Evolutionary conservation across 2,888 invertebrate species (phyloP), one percentile per base, ranked within the genome.

Genomic region (Megalurothrips usitatus): DNA sequence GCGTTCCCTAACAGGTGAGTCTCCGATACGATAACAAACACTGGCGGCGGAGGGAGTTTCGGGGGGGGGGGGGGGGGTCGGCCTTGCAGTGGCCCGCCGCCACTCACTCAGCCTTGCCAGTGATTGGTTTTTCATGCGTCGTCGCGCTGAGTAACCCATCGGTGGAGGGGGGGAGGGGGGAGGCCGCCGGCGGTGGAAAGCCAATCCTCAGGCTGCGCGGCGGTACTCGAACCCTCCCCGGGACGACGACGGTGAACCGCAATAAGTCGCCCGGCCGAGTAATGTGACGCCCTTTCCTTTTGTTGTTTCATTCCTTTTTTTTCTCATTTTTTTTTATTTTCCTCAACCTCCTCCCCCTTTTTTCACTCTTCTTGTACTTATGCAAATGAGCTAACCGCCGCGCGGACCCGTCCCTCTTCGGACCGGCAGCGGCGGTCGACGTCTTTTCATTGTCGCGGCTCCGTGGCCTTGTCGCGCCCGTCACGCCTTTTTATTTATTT

Each of bases 381-480:
- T 75, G 68, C 68, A 75, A 75, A 75, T 75, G 68, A 75, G 68
- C 26, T 75, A 26, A 75, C 19, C 58, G 19, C 17, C 58, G 58
- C n/a, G 58, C 19, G 52, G 52, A 14, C 14, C 12, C 52, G 52
- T 52, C 52, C 52, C 52, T 52, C 52, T 52, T 58, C 58, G 58
- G 58, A 58, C n/a, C 58, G 58, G 58, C 58, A 6, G 68, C 23
- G 23, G 58, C 58, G 58, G 52, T 17, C n/a, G 58, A 14, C 58
- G 58, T 58, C 68, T 75, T 75, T 75, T 75, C 68, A 75, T 75
- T 75, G 68, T 75, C 68, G 68, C 68, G 68, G 68, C 68, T 75
- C 23, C 23, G 6, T 23, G 68, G 68, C 23, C 68, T n/a, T 75
- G 68, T 75, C 68, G 17, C 9, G 26, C 17, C 68, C 2, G 68